Evolutionary conservation across 2,113 vertebrate species (phyloP), one percentile per base, ranked within the genome.

Genomic region (Seriola dumerili): DNA sequence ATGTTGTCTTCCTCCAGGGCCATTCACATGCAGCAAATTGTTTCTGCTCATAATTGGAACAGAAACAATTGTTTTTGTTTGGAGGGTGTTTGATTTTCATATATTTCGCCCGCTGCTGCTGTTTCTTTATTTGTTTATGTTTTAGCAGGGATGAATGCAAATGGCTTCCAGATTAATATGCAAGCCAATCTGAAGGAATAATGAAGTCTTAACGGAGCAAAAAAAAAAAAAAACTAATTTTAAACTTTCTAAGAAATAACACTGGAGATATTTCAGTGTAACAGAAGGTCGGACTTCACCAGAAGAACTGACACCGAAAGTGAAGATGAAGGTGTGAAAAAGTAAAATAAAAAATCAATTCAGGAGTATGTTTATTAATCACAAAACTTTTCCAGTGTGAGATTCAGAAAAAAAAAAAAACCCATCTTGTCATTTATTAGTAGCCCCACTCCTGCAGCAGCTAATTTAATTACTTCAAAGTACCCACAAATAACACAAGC

Each of bases 31-130:
- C 64, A 10, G 70, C 34, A 12, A 59, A 61, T 83, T 23, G 23
- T 46, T 70, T 44, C 68, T 16, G 3, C 64, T 78, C 50, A 57
- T 79, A 71, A 80, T 77, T 77, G 38, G 50, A 80, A 8, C 12
- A 3, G 48, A 66, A 57, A 58, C 16, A 63, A 80, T 80, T 72
- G 72, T 54, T 76, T 79, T 72, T 54, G 63, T 73, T 85, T 52
- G 0, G 0, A 63, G 46, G 75, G 44, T 0, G 38, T 78, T 40
- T 64, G 83, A 59, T 83, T 29, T 68, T 72, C 32, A 42, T 52
- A 14, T 32, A 62, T 13, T 52, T 58, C 23, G 5, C 12, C 73
- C 32, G 17, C 32, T 7, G 55, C 32, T 25, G 23, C 19, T 17
- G 11, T 42, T n/a, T 52, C 12, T 69, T 34, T 58, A 23, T 77